These are phyloP conservation scores for Spermophilus dauricus DNA, from an alignment of 2,113 vertebrate species.

Conservation along the genomic window DNA sequence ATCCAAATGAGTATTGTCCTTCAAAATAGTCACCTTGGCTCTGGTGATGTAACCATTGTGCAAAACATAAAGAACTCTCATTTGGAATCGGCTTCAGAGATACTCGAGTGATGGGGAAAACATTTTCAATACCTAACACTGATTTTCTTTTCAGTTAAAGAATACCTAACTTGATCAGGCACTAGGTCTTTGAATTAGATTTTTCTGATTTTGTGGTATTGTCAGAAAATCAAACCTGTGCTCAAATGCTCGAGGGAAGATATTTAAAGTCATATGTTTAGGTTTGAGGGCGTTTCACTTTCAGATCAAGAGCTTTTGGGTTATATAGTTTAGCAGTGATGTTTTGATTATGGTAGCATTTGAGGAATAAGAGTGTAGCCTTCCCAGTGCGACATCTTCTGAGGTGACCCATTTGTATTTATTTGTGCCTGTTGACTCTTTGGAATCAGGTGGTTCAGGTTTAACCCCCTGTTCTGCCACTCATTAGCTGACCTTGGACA, in stretches of 20 bases:
- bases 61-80: constrained; percentile 53
- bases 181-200: constrained; percentile 33
- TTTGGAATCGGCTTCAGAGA: constrained; percentile 39
- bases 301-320: not conserved
- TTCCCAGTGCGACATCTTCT: not conserved
- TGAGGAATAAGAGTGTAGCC: constrained; percentile 16
- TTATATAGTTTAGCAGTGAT: not conserved
- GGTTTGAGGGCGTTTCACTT: constrained; percentile 46
- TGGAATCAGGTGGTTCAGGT: not conserved
- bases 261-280: constrained; percentile 21
- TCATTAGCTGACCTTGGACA: constrained; percentile 61
- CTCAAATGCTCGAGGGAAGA: constrained; percentile 6
- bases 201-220: constrained; percentile 23
- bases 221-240: constrained; percentile 30
- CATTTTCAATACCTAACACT: constrained; percentile 15
- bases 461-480: not conserved
- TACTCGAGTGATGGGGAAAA: constrained; percentile 7
- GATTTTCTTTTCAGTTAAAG: constrained; percentile 52
- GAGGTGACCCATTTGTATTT: constrained; percentile 68
- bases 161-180: not conserved
- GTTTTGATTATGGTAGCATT: constrained; percentile 25
- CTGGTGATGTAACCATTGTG: constrained; percentile 22
- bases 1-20: constrained; percentile 63
- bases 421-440: constrained; percentile 43
- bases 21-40: constrained; percentile 66